Evolutionary conservation across 2,888 invertebrate species (phyloP).

Genomic region (Psylliodes chrysocephalus): DNA sequence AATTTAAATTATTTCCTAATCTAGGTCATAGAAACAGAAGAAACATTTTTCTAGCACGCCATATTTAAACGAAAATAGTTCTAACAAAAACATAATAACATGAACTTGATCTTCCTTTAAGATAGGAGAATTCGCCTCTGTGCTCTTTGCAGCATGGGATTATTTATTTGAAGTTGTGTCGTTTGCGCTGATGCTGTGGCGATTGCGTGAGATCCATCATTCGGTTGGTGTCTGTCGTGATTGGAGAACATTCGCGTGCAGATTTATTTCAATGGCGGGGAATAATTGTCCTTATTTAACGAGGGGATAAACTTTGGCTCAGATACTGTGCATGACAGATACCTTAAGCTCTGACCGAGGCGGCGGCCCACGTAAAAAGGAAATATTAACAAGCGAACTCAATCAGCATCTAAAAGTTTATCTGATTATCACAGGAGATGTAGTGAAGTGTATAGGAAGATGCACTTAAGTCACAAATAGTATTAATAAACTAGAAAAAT

Average conservation of each 20-base stretch:
- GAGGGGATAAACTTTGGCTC: conserved; percentile 26
- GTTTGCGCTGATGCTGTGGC: conserved; percentile 27
- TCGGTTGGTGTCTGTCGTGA: conserved; percentile 33
- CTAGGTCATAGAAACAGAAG: too few species aligned
- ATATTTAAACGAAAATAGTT: too few species aligned
- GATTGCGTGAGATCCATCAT: conserved; percentile 38
- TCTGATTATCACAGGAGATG: too few species aligned
- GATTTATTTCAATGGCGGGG: conserved; percentile 24
- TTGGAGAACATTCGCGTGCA: conserved; percentile 30
- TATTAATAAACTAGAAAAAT: too few species aligned
- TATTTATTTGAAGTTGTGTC: conserved; percentile 37
- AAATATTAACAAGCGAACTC: not conserved
- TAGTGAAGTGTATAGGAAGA: too few species aligned
- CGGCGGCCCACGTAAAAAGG: conserved; percentile 7
- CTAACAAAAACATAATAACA: too few species aligned
- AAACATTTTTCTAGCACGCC: too few species aligned
- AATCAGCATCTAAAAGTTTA: not conserved
- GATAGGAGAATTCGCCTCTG: conserved; percentile 14
- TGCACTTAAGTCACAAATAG: too few species aligned
- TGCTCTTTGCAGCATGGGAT: conserved; percentile 17
- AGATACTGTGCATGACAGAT: conserved; percentile 25
- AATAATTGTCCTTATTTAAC: conserved; percentile 29
- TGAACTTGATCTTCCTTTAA: too few species aligned
- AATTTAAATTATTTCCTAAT: too few species aligned
- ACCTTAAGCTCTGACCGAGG: conserved; percentile 3